A percentile compares a stretch with the other conserved stretches of the same genome.
phyloP scores from a whole-genome alignment of 2,888 invertebrate genomes.

The Acrocera orbiculus region DNA sequence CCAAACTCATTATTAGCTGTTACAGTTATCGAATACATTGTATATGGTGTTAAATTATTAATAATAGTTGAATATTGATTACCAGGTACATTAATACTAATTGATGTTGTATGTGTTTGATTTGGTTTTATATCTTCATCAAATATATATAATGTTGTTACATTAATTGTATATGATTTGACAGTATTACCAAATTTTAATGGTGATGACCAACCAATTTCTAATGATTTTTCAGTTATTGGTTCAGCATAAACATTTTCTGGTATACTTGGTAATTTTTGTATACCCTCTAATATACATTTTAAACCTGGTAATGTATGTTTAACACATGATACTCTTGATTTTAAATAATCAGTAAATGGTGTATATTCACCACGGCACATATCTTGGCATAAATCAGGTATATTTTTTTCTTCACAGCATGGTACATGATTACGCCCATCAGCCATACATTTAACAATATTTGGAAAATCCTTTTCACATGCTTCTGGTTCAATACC shows the following conservation, averaged over 20 bases:
- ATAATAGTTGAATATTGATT: conserved; percentile 41
- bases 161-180: conserved; percentile 49
- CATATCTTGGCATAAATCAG: conserved; percentile 71
- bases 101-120: conserved; percentile 21
- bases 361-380: conserved; percentile 72
- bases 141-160: conserved; percentile 51
- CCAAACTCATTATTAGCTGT: conserved; percentile 57
- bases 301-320: conserved; percentile 67
- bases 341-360: conserved; percentile 65
- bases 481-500: conserved; percentile 67
- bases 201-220: conserved; percentile 53
- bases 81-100: conserved; percentile 37
- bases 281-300: conserved; percentile 65
- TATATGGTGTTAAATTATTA: conserved; percentile 50
- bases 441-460: conserved; percentile 63
- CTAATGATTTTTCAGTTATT: conserved; percentile 50
- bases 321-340: conserved; percentile 67
- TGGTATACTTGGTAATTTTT: conserved; percentile 51
- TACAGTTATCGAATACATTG: conserved; percentile 67
- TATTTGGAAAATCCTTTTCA: conserved; percentile 60
- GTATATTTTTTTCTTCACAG: conserved; percentile 62
- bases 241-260: conserved; percentile 54
- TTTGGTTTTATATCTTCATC: conserved; percentile 31
- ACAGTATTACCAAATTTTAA: conserved; percentile 44
- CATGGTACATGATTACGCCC: conserved; percentile 74